These are phyloP conservation scores for Oligia strigilis DNA, from an alignment of 2,888 invertebrate genomes.

Conservation along the genomic window DNA sequence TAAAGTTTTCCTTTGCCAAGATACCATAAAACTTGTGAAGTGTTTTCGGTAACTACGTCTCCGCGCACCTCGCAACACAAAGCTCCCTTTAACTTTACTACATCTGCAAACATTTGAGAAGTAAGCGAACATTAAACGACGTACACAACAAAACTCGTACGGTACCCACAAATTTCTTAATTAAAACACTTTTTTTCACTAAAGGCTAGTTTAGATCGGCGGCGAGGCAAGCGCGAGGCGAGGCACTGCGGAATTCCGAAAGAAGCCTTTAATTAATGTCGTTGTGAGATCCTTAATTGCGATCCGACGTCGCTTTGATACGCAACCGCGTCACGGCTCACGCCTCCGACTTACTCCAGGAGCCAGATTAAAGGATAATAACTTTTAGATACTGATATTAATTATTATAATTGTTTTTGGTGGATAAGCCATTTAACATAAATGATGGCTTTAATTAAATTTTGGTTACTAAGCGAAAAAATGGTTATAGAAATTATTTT, in stretches of 20 bases:
- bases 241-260: conserved; percentile 71
- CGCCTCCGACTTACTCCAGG: conserved; percentile 48
- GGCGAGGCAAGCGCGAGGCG: conserved; percentile 63
- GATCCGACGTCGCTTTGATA: conserved; percentile 81
- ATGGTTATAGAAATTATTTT: background rate
- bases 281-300: conserved; percentile 86
- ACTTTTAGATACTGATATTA: conserved; percentile 52
- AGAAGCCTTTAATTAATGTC: conserved; percentile 87
- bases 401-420: conserved; percentile 39
- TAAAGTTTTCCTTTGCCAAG: conserved; percentile 12
- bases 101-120: conserved; percentile 47
- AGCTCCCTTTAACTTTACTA: conserved; percentile 27
- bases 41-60: conserved; percentile 16
- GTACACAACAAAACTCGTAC: conserved; percentile 64
- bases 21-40: conserved; percentile 4
- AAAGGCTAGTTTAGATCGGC: conserved; percentile 84
- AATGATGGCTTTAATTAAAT: conserved; percentile 6
- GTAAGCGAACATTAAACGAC: conserved; percentile 56
- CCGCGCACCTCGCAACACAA: conserved; percentile 9
- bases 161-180: conserved; percentile 80
- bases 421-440: background rate
- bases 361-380: conserved; percentile 60
- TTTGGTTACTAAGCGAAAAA: background rate
- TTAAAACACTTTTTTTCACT: conserved; percentile 83
- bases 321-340: conserved; percentile 63